phyloP scores from a whole-genome alignment of 2,113 vertebrate species.

The Aptenodytes forsteri region DNA sequence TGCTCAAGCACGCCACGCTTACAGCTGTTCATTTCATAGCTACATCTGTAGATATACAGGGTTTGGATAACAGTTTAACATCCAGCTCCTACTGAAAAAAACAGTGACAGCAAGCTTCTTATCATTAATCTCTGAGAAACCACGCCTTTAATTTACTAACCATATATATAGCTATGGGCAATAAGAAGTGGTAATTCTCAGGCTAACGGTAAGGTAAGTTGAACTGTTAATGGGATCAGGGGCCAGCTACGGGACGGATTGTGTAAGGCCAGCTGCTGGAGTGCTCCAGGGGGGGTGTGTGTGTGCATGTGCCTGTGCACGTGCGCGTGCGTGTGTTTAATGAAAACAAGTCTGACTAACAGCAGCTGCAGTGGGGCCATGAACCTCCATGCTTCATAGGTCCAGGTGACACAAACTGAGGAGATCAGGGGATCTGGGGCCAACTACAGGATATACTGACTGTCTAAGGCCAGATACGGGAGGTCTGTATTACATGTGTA shows the following conservation, averaged over 20 bases:
- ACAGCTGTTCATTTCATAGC: not conserved
- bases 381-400: not conserved
- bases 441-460: not conserved
- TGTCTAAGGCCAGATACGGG: not conserved
- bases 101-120: not conserved
- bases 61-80: not conserved
- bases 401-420: not conserved
- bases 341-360: not conserved
- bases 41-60: not conserved
- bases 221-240: not conserved
- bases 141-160: not conserved
- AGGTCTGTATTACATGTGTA: not conserved
- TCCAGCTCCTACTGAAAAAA: not conserved
- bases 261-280: not conserved
- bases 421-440: not conserved
- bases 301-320: too few species aligned
- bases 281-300: not conserved
- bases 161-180: not conserved
- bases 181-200: not conserved
- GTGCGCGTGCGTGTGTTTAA: not conserved
- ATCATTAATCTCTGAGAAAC: not conserved
- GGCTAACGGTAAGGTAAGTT: not conserved
- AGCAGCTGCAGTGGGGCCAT: not conserved
- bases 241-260: not conserved
- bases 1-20: not conserved